Percentiles rank a stretch among this genome's conserved stretches.
Conservation (phyloP, 2,888 invertebrate species). For the Himalopsyche japonica region DNA sequence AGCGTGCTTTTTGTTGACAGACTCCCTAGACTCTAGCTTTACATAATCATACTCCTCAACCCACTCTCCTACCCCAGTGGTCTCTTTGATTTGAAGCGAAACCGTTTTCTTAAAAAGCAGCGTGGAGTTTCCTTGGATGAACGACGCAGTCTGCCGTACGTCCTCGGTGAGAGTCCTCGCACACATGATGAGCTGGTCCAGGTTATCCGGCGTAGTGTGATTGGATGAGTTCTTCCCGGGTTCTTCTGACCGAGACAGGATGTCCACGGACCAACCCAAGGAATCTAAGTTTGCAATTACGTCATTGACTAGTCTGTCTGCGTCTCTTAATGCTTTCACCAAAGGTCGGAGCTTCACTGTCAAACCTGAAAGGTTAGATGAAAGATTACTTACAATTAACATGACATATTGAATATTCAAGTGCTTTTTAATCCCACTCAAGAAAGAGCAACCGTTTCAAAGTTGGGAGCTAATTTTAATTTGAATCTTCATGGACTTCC, state of each 20-base stretch:
- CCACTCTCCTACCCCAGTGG: slow-evolving; percentile 60
- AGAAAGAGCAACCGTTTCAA: too few species aligned
- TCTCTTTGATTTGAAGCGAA: slow-evolving; percentile 43
- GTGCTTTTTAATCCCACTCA: too few species aligned
- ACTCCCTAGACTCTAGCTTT: slow-evolving; percentile 76
- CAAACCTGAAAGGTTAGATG: slow-evolving; percentile 52
- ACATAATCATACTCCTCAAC: slow-evolving; percentile 92
- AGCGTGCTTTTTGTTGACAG: slow-evolving; percentile 70
- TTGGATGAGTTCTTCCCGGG: slow-evolving; percentile 54
- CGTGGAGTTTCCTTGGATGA: slow-evolving; percentile 85
- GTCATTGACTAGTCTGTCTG: slow-evolving; percentile 78
- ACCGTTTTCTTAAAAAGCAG: slow-evolving; percentile 71
- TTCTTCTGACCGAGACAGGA: slow-evolving; percentile 60
- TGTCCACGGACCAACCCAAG: slow-evolving; percentile 77
- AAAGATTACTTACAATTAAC: too few species aligned
- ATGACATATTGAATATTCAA: too few species aligned
- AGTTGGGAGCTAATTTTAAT: too few species aligned
- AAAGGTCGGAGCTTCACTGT: slow-evolving; percentile 75
- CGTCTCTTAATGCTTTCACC: slow-evolving; percentile 78
- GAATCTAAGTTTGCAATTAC: slow-evolving; percentile 74
- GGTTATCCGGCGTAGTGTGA: slow-evolving; percentile 73
- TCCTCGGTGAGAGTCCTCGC: slow-evolving; percentile 87
- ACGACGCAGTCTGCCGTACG: slow-evolving; percentile 85
- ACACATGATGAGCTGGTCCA: slow-evolving; percentile 87
- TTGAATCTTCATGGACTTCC: too few species aligned